A percentile compares a stretch with the other conserved stretches of the same genome.
Conservation (phyloP, 2,113 vertebrate genomes). For the Rostratula benghalensis region DNA sequence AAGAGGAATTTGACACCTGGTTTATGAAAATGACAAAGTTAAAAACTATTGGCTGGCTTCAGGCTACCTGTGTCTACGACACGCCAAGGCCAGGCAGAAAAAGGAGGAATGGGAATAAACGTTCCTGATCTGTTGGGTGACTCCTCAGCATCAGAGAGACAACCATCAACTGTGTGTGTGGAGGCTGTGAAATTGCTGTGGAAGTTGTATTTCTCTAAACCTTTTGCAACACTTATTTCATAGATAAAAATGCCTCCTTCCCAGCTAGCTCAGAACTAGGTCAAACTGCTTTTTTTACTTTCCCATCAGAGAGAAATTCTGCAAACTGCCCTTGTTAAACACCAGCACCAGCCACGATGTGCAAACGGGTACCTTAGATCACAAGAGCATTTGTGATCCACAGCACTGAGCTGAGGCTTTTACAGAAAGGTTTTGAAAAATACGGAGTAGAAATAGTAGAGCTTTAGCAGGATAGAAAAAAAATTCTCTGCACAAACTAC, state of each 20-base stretch:
- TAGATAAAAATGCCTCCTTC: background rate
- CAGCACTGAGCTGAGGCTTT: background rate
- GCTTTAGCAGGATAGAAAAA: background rate
- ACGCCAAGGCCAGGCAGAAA: background rate
- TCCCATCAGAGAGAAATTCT: background rate
- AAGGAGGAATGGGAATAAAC: background rate
- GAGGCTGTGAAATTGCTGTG: background rate
- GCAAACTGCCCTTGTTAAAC: background rate
- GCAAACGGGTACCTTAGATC: background rate
- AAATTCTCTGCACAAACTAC: background rate
- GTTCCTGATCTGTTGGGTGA: background rate
- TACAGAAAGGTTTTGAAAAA: background rate
- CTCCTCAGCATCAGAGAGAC: background rate
- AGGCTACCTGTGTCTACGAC: background rate
- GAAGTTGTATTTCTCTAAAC: background rate
- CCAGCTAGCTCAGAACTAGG: background rate
- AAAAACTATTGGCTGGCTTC: background rate
- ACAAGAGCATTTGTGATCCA: accelerated
- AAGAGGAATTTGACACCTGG: background rate
- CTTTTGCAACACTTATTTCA: background rate
- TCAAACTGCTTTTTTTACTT: background rate
- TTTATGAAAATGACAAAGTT: background rate
- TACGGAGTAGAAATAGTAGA: background rate
- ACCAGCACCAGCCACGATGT: background rate
- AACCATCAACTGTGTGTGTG: background rate